A percentile compares a stretch with the other conserved stretches of the same genome.
Evolutionary conservation across 2,113 vertebrate species (phyloP).

Genomic region (Pelobates fuscus): DNA sequence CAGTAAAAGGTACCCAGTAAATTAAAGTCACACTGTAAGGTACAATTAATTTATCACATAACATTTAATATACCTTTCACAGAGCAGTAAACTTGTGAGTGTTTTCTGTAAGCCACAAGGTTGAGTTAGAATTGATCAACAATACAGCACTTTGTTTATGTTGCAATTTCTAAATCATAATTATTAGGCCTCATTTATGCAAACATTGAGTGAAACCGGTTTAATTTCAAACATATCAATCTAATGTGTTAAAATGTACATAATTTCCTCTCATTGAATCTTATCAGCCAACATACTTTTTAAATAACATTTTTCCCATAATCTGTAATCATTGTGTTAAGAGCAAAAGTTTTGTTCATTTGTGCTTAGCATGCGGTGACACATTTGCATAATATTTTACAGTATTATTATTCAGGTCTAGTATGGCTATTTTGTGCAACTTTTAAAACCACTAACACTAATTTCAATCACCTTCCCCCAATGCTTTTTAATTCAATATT

Average conservation of each 20-base stretch:
- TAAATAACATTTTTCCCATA: slow-evolving; percentile 69
- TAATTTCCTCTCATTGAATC: slow-evolving; percentile 57
- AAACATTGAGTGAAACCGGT: slow-evolving; percentile 56
- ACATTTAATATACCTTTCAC: too few species aligned
- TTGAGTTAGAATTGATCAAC: too few species aligned
- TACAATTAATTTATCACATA: too few species aligned
- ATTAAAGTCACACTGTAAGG: too few species aligned
- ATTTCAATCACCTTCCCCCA: slow-evolving; percentile 27
- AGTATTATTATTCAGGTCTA: slow-evolving; percentile 43
- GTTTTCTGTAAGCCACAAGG: too few species aligned
- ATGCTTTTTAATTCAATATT: neutral
- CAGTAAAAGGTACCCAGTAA: too few species aligned
- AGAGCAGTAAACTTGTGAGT: too few species aligned
- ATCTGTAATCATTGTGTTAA: slow-evolving; percentile 69
- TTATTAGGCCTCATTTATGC: slow-evolving; percentile 63
- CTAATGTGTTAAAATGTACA: slow-evolving; percentile 63
- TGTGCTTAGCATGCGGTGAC: slow-evolving; percentile 57
- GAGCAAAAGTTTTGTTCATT: slow-evolving; percentile 62
- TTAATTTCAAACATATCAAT: slow-evolving; percentile 65
- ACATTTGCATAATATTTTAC: slow-evolving; percentile 60
- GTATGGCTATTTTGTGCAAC: slow-evolving; percentile 29
- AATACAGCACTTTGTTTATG: slow-evolving; percentile 67
- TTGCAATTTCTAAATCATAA: slow-evolving; percentile 68
- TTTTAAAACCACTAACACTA: neutral
- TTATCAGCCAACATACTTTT: slow-evolving; percentile 61